Evolutionary conservation across 2,113 vertebrate genomes (phyloP), one percentile per base, ranked within the genome.

Genomic region (Brachirus orientalis): DNA sequence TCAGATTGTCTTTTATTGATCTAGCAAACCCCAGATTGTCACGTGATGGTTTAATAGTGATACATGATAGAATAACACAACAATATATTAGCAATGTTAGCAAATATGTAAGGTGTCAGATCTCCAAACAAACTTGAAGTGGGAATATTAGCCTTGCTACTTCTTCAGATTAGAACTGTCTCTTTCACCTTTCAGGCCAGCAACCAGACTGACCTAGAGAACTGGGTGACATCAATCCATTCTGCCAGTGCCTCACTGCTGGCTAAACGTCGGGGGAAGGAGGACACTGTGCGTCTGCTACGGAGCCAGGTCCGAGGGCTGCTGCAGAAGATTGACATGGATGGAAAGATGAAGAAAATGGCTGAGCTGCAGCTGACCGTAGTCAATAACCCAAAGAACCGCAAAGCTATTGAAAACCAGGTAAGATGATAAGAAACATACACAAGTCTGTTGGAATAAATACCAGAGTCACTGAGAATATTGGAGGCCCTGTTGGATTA

Each of bases 261-360:
- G 78, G 96, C 98, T 0, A 98, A 97, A 90, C 95, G 95, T 11
- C 95, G 94, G 9, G 97, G 97, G 44, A 99, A 98, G 79, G 97
- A 98, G 86, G 98, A 99, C 73, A 98, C 98, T 0, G 87, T 97
- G 47, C 94, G 94, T 40, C 86, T 98, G 55, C 92, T 99, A 62
- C 93, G 92, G 75, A 97, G 84, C 82, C 96, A 99, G 88, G 95
- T 95, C 13, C 95, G 93, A 6, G 93, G 87, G 67, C 94, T 99
- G 2, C 93, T 96, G 41, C 98, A 99, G 91, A 98, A 99, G 92
- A 95, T 98, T 14, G 97, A 99, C 85, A 98, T 99, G 96, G 98
- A 99, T 40, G 93, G 95, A 77, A 99, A 99, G 90, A 99, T 99
- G 97, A 97, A 94, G 88, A 99, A 99, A 91, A 99, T 99, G 97